Evolutionary conservation across 2,888 invertebrate genomes (phyloP), one percentile per base, ranked within the genome.

Genomic region (Eugnorisma glareosa): DNA sequence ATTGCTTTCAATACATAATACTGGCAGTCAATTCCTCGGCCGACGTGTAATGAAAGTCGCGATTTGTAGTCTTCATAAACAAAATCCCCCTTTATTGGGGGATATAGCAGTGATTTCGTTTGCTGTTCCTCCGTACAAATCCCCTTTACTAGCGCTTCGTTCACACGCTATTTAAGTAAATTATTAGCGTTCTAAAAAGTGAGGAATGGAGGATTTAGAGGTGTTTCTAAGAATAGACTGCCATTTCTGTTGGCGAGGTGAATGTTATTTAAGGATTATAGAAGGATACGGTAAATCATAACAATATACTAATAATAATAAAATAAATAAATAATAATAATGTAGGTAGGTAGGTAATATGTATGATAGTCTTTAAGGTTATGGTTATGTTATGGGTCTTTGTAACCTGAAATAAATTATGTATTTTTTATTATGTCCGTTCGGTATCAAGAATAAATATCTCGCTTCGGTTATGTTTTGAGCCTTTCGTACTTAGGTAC

Each of bases 1-100:
- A 96, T 96, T 95, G 94, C 93, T 88, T 90, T 84, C 94, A 90
- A 95, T 95, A 96, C 94, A 94, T 94, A 94, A 94, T 93, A 92
- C 86, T 81, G 85, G 89, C 92, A 91, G 95, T 96, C 95, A 95
- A 95, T 96, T 94, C 91, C 81, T 91, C 89, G 93, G 92, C 90
- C 88, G 85, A 83, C 86, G 72, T 86, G 91, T 93, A 94, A 94
- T 94, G 94, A 94, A 94, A 94, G 89, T 93, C 91, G 92, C 96
- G 93, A 95, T 95, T 95, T 96, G 96, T 95, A 94, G 93, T 92
- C 91, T 92, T 93, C 94, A 95, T 96, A 96, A 96, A 96, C 95
- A 94, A 93, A 95, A 96, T 95, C 96, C 95, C 91, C 91, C 90
- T 95, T 96, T 96, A 96, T 95, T 92, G 93, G 90, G 89, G 92